A percentile compares a stretch with the other conserved stretches of the same genome.
phyloP scores from a whole-genome alignment of 2,113 vertebrate species.

The Trinectes maculatus region DNA sequence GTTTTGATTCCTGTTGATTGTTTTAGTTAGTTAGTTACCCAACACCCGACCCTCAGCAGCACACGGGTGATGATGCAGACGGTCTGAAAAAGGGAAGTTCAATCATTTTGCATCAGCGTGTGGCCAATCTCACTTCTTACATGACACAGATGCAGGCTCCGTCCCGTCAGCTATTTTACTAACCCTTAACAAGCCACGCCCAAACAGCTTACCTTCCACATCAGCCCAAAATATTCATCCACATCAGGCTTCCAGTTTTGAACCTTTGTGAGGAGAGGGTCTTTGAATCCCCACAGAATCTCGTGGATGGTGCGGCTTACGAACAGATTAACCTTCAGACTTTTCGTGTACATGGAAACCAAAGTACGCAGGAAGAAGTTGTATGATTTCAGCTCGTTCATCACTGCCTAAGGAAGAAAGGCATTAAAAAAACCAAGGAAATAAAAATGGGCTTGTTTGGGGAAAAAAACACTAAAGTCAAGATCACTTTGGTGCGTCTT shows the following conservation, averaged over 20 bases:
- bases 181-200: neutral
- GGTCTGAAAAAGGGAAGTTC: slow-evolving; percentile 40
- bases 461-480: no score
- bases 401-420: slow-evolving; percentile 82
- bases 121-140: slow-evolving; percentile 38
- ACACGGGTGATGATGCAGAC: slow-evolving; percentile 14
- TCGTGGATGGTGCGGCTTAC: slow-evolving; percentile 86
- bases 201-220: slow-evolving; percentile 85
- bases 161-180: neutral
- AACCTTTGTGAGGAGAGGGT: slow-evolving; percentile 85
- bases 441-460: no score
- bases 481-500: neutral
- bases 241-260: slow-evolving; percentile 80
- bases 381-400: slow-evolving; percentile 83
- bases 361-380: slow-evolving; percentile 64
- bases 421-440: neutral
- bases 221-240: slow-evolving; percentile 89
- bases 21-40: neutral
- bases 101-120: slow-evolving; percentile 45
- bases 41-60: neutral
- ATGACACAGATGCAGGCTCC: neutral
- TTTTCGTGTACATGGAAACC: slow-evolving; percentile 71
- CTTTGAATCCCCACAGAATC: slow-evolving; percentile 94
- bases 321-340: slow-evolving; percentile 83
- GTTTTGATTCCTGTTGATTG: neutral